Evolutionary conservation across 2,797 vertebrate genomes (phyloP).

Genomic region (Pampus argenteus): DNA sequence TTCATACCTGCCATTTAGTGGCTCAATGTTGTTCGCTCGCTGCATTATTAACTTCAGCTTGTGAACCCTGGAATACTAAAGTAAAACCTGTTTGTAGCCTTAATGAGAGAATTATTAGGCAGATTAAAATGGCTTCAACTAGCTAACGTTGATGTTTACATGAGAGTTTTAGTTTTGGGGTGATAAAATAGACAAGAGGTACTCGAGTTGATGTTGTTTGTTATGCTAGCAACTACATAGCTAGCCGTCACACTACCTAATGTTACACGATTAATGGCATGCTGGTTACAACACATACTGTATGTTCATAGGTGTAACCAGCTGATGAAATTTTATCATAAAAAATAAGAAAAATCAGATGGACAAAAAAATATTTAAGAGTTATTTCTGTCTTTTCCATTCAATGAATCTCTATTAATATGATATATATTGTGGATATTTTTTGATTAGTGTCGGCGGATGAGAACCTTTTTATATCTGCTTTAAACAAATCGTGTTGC

Average conservation of each 20-base stretch:
- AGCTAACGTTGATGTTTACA: not conserved
- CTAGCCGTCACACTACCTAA: conserved; percentile 46
- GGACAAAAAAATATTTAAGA: conserved; percentile 32
- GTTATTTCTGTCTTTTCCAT: conserved; percentile 48
- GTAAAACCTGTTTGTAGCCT: conserved; percentile 9
- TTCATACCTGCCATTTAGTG: too few species aligned
- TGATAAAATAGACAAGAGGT: not conserved
- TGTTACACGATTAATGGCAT: conserved; percentile 11
- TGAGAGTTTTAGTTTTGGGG: conserved; percentile 8
- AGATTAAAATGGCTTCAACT: not conserved
- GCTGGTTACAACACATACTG: conserved; percentile 16
- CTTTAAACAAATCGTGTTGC: conserved; percentile 29
- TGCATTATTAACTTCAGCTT: not conserved
- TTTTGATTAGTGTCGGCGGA: conserved; percentile 55
- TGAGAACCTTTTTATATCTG: conserved; percentile 44
- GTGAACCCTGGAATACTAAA: not conserved
- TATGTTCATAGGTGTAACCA: conserved; percentile 32
- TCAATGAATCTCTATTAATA: conserved; percentile 44
- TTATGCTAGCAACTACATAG: conserved; percentile 29
- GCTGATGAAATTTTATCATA: conserved; percentile 28
- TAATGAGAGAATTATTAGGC: not conserved
- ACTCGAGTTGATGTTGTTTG: conserved; percentile 7
- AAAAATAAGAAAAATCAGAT: conserved; percentile 19
- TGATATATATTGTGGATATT: conserved; percentile 50
- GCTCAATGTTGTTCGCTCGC: not conserved